phyloP scores from a whole-genome alignment of 2,888 invertebrate genomes.

The Keiferia lycopersicella region DNA sequence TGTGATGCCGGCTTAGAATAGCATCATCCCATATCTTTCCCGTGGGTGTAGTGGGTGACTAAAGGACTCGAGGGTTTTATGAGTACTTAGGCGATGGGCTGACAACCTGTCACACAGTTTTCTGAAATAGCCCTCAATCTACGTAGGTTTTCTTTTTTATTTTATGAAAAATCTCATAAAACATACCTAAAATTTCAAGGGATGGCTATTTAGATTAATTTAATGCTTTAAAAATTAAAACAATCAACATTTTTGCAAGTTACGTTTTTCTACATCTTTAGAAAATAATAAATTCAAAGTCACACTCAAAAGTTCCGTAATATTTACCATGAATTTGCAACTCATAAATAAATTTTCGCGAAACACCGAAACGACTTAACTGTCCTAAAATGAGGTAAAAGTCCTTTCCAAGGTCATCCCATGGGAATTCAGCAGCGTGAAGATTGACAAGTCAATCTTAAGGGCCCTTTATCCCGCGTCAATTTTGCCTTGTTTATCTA shows the following conservation, averaged over 20 bases:
- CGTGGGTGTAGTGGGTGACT: too few species aligned
- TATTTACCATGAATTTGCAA: background rate
- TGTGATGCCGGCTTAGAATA: too few species aligned
- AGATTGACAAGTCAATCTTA: conserved; percentile 13
- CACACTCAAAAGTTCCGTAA: background rate
- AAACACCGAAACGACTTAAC: background rate
- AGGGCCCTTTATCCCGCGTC: background rate
- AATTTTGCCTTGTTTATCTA: background rate
- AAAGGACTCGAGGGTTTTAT: too few species aligned
- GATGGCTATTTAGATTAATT: too few species aligned
- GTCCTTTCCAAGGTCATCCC: conserved; percentile 3
- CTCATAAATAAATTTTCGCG: background rate
- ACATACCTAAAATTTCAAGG: too few species aligned
- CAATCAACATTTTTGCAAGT: background rate
- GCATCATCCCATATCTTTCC: too few species aligned
- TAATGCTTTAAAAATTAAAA: too few species aligned
- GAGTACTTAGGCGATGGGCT: too few species aligned
- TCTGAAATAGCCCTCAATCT: too few species aligned
- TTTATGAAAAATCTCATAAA: too few species aligned
- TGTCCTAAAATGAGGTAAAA: background rate
- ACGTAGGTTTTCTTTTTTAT: too few species aligned
- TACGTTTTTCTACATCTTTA: background rate
- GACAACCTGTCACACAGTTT: too few species aligned
- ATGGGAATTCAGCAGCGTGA: background rate
- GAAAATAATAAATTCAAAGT: background rate